These are phyloP conservation scores for Amiota mariae DNA, from an alignment of 2,888 invertebrate genomes.

Conservation along the genomic window DNA sequence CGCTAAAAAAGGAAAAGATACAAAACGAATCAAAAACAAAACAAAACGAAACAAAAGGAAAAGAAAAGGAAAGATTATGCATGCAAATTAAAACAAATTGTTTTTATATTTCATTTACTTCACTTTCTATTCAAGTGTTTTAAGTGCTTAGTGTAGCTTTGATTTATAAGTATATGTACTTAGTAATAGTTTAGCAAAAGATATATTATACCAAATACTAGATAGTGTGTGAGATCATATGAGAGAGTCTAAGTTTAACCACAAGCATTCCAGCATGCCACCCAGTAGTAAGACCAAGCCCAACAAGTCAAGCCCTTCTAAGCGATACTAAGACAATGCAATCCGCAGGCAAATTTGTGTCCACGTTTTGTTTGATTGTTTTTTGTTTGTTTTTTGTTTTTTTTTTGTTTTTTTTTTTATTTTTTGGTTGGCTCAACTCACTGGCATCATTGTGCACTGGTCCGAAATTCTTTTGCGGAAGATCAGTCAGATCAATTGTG, in stretches of 20 bases:
- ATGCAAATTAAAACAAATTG: conserved; percentile 43
- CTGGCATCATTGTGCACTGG: conserved; percentile 86
- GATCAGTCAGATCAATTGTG: conserved; percentile 78
- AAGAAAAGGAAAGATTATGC: conserved; percentile 35
- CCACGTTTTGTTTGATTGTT: conserved; percentile 9
- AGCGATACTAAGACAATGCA: conserved; percentile 2
- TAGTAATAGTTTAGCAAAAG: neutral
- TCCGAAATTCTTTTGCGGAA: conserved; percentile 78
- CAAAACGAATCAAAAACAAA: conserved; percentile 29
- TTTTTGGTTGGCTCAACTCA: conserved; percentile 77
- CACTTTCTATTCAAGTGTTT: conserved; percentile 7
- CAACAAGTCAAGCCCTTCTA: neutral
- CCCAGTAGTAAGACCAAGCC: neutral
- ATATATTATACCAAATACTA: neutral
- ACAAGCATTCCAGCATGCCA: conserved; percentile 10
- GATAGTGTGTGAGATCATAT: neutral
- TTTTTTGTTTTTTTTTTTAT: neutral
- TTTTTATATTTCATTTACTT: conserved; percentile 24
- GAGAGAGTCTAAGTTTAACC: conserved; percentile 1
- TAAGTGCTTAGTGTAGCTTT: neutral
- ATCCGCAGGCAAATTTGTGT: neutral
- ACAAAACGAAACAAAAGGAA: too few relatives aligned
- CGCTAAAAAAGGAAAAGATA: too few relatives aligned
- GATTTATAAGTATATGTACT: neutral
- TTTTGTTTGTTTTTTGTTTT: neutral